Evolutionary conservation across 2,888 invertebrate species (phyloP).

Genomic region (Masnerella sp.): DNA sequence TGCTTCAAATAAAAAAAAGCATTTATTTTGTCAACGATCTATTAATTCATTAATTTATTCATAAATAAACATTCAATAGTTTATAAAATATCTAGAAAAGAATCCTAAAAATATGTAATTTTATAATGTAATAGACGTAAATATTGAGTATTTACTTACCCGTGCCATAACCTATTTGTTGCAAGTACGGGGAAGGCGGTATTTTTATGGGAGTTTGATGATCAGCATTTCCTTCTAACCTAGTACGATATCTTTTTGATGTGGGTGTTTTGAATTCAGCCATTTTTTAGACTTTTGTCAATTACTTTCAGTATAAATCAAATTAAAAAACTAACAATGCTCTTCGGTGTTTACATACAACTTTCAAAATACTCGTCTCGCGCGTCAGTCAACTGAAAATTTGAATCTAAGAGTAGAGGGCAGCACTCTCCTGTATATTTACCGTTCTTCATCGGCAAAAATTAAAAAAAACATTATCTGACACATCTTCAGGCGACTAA

Average conservation of each 20-base stretch:
- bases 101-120: too few relatives aligned
- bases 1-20: too few relatives aligned
- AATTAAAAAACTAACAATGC: not conserved
- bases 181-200: conserved; percentile 86
- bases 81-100: not conserved
- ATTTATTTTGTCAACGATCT: too few relatives aligned
- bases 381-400: conserved; percentile 19
- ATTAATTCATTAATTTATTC: too few relatives aligned
- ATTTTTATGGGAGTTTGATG: conserved; percentile 77
- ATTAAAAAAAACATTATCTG: not conserved
- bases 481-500: too few relatives aligned
- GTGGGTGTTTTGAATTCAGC: conserved; percentile 71
- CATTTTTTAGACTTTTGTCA: conserved; percentile 62
- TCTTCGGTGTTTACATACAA: not conserved
- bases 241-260: conserved; percentile 51
- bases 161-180: conserved; percentile 87
- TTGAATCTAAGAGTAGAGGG: conserved; percentile 7
- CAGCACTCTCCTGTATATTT: conserved; percentile 12
- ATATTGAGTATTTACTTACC: conserved; percentile 77
- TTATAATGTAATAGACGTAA: conserved; percentile 17
- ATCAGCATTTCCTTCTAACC: conserved; percentile 65
- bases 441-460: not conserved
- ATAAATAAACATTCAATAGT: too few relatives aligned
- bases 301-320: too few relatives aligned
- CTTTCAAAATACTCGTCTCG: conserved; percentile 12